Evolutionary conservation across 2,113 vertebrate species (phyloP), one percentile per base, ranked within the genome.

Genomic region (Eudyptes chrysolophus): DNA sequence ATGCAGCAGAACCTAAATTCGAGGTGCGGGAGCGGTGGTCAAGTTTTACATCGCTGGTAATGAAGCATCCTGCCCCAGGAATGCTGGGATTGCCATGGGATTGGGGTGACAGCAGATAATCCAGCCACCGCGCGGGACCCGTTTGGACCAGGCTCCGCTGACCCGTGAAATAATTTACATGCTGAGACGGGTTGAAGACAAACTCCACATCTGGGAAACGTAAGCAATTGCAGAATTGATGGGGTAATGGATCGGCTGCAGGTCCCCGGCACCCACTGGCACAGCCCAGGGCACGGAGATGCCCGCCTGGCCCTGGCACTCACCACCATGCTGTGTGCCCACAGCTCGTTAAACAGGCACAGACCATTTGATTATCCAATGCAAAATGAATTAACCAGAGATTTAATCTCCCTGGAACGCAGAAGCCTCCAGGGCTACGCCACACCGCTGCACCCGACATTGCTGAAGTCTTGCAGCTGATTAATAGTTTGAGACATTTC

Each of bases 251-350:
- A 70, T 72, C 6, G 2, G 27, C 34, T 65, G 29, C 60, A 10
- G 40, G 16, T 42, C 49, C 54, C 22, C 0, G 0, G 61, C 0
- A 0, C 49, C 52, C 0, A 0, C 52, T 0, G 11, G 57, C 72
- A 74, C 54, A 70, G 46, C 70, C n/a, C 46, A 17, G 60, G 44
- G 58, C n/a, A 74, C 5, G 2, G 34, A 24, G 64, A 1, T 34
- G 27, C 26, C 62, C 5, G 1, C 44, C 58, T 16, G 34, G 32
- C 16, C 52, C 65, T 1, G 2, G 49, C 6, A 3, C 18, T 60
- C 22, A 7, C 64, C 0, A 0, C 64, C 20, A 2, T 27, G 49
- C 79, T 16, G 8, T 5, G 22, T 2, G 2, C 82, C 70, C 11
- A 0, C 29, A 5, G 66, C 70, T 44, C 70, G 10, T 51, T 62